phyloP scores from a whole-genome alignment of 2,797 vertebrate species.

The Rhodeus uyekii region DNA sequence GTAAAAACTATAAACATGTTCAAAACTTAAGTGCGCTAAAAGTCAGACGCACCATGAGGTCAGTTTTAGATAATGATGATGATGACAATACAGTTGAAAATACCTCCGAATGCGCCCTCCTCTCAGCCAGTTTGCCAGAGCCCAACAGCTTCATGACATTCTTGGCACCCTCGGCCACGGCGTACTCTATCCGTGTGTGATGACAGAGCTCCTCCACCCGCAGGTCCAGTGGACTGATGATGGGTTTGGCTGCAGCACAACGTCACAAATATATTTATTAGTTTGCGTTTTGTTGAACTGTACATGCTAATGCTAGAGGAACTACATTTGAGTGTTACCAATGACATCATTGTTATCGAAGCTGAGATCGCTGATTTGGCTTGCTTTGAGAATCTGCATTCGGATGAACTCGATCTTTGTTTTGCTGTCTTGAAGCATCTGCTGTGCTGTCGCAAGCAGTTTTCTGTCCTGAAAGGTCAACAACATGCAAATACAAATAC shows the following conservation, averaged over 20 bases:
- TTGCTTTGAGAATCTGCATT: constrained; percentile 99
- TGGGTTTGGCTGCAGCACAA: constrained; percentile 72
- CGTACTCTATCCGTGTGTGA: constrained; percentile 88
- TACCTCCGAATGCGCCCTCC: constrained; percentile 87
- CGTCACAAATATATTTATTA: neutral
- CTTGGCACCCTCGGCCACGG: constrained; percentile 88
- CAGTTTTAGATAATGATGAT: neutral
- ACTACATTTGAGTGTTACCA: constrained; percentile 33
- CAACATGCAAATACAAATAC: neutral
- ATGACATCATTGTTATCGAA: constrained; percentile 88
- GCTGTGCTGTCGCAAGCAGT: constrained; percentile 93
- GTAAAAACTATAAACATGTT: neutral
- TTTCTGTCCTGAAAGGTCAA: constrained; percentile 87
- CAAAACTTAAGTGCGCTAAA: neutral
- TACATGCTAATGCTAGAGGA: neutral
- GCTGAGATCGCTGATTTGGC: constrained; percentile 92
- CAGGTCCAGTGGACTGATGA: constrained; percentile 88
- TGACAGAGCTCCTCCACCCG: constrained; percentile 87
- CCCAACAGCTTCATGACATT: constrained; percentile 89
- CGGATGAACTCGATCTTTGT: constrained; percentile 99
- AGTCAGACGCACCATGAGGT: neutral
- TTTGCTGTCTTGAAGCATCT: constrained; percentile 99
- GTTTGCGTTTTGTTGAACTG: neutral
- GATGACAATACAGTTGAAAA: neutral
- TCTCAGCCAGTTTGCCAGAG: constrained; percentile 83